These are phyloP conservation scores for Alaudala cheleensis DNA, from an alignment of 2,113 vertebrate genomes.

Conservation along the genomic window DNA sequence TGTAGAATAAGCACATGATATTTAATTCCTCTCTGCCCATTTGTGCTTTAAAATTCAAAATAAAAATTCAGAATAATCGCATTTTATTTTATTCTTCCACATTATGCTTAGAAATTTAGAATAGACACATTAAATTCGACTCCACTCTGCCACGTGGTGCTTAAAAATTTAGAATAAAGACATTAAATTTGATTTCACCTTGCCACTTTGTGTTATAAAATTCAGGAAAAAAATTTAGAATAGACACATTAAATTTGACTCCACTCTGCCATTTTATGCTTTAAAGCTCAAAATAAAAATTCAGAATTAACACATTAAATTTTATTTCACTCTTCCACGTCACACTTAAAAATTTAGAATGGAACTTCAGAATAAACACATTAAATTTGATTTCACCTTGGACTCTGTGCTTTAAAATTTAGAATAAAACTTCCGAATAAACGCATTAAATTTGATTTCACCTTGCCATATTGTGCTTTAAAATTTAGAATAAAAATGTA, in stretches of 20 bases:
- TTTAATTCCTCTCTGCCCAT: neutral
- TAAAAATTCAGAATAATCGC: too few species aligned
- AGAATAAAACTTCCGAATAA: neutral
- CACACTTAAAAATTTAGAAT: too few species aligned
- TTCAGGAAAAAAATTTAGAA: neutral
- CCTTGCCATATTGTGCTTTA: neutral
- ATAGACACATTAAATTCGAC: neutral
- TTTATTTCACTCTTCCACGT: neutral
- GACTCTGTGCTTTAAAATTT: neutral
- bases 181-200: neutral
- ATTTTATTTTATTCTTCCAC: too few species aligned
- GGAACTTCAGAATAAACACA: neutral
- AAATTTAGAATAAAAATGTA: too few species aligned
- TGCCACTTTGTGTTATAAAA: neutral
- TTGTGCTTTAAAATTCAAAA: too few species aligned
- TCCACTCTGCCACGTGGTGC: neutral
- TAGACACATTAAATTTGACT: neutral
- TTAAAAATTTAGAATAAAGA: too few species aligned
- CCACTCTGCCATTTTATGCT: accelerated
- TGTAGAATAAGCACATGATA: neutral
- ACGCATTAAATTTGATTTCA: neutral
- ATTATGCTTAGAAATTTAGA: too few species aligned
- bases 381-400: accelerated
- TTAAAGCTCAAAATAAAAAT: neutral
- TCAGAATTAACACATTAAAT: neutral